These are phyloP conservation scores for Steinernema scapterisci DNA, from an alignment of 2,888 invertebrate species.

Conservation along the genomic window DNA sequence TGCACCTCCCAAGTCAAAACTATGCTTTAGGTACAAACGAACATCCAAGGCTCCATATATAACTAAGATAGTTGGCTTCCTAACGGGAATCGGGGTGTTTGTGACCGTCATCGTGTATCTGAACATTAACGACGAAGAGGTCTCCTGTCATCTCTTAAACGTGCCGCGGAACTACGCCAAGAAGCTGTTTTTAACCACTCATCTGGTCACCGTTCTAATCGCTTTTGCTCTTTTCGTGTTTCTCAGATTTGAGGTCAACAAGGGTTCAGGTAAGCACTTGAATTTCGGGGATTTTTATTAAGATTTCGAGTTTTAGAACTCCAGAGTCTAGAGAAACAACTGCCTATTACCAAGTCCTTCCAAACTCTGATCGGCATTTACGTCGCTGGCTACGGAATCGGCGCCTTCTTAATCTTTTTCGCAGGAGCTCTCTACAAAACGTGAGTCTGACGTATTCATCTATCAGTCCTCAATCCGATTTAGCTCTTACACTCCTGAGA, in stretches of 20 bases:
- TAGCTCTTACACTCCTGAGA: neutral
- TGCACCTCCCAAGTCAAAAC: too few relatives aligned
- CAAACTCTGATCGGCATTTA: neutral
- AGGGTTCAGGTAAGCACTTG: neutral
- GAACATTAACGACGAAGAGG: slow-evolving; percentile 2
- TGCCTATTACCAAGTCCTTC: neutral
- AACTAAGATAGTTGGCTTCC: neutral
- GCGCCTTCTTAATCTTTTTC: neutral
- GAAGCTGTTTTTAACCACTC: neutral
- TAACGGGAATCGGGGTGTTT: neutral
- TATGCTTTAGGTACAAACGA: slow-evolving; percentile 16
- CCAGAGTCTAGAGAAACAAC: slow-evolving; percentile 4
- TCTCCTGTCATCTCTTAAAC: neutral
- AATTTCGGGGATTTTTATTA: too few relatives aligned
- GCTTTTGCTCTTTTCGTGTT: slow-evolving; percentile 5
- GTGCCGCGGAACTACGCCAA: neutral
- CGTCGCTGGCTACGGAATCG: neutral
- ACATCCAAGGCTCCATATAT: neutral
- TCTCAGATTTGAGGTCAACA: slow-evolving; percentile 7
- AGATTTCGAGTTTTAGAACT: neutral
- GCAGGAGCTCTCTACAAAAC: neutral
- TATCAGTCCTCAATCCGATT: neutral
- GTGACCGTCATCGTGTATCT: neutral
- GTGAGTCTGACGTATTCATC: neutral
- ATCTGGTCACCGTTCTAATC: neutral